A percentile compares a stretch with the other conserved stretches of the same genome.
These are phyloP conservation scores for Trochalopteron elliotii DNA, from an alignment of 2,113 vertebrate genomes.

Conservation along the genomic window DNA sequence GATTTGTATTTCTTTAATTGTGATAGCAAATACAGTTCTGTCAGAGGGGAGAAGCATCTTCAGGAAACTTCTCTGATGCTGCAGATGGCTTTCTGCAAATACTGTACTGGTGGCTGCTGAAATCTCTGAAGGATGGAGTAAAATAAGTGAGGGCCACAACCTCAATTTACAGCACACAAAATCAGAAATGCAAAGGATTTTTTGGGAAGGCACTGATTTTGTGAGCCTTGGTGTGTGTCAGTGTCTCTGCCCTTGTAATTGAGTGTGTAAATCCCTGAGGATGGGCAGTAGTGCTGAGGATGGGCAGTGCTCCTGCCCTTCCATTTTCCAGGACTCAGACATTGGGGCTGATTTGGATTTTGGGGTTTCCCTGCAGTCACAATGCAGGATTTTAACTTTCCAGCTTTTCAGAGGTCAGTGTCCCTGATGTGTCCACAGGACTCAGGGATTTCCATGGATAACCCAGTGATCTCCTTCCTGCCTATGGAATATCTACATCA, in stretches of 20 bases:
- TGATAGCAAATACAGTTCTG: background rate
- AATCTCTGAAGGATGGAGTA: background rate
- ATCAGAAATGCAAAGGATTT: background rate
- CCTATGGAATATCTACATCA: background rate
- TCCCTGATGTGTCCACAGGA: background rate
- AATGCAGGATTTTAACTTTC: background rate
- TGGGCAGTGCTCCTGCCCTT: background rate
- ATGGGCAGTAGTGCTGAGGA: background rate
- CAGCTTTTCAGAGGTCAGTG: background rate
- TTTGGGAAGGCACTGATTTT: background rate
- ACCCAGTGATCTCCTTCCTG: background rate
- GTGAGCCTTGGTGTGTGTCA: background rate
- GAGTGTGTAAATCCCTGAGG: background rate
- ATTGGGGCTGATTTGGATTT: background rate
- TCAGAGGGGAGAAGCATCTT: background rate
- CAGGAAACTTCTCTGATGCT: background rate
- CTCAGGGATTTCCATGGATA: background rate
- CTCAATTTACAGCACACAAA: conserved; percentile 15
- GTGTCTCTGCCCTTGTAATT: background rate
- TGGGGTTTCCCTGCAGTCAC: background rate
- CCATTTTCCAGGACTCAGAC: background rate
- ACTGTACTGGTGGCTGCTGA: background rate
- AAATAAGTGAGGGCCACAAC: background rate
- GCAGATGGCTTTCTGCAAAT: background rate
- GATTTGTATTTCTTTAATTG: background rate